A percentile compares a stretch with the other conserved stretches of the same genome.
Conservation (phyloP, 1,140 invertebrate species). For the Eupristina koningsbergeri region DNA sequence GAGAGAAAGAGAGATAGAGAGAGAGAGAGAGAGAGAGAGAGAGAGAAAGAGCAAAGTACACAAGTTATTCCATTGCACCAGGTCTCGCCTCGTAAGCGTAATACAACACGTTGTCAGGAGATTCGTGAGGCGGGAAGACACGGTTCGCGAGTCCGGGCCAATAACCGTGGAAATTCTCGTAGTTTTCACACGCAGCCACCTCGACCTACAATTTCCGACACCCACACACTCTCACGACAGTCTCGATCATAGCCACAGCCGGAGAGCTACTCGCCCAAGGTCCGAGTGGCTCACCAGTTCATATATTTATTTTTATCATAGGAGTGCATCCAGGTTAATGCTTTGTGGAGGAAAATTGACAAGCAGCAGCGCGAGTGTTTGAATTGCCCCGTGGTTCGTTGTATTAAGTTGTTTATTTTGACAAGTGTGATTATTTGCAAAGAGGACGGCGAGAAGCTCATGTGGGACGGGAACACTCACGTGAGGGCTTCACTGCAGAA, state of each 20-base stretch:
- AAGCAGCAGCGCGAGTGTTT: constrained; percentile 34
- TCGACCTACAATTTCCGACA: not conserved
- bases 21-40: no score
- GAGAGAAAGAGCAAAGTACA: no score
- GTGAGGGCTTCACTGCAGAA: not conserved
- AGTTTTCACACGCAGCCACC: not conserved
- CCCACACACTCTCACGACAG: not conserved
- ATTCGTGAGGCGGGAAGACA: no score
- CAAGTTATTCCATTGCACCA: not conserved
- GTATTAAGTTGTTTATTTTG: constrained; percentile 29
- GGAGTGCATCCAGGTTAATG: constrained; percentile 14
- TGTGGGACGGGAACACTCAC: constrained; percentile 33
- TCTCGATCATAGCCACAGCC: not conserved
- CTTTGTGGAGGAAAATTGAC: constrained; percentile 23
- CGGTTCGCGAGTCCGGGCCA: no score
- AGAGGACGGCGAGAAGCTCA: not conserved
- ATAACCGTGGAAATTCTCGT: no score
- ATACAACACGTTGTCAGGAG: no score
- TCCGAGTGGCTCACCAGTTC: not conserved
- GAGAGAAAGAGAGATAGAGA: no score
- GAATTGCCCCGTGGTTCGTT: not conserved
- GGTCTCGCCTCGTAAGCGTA: not conserved
- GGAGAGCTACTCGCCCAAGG: not conserved
- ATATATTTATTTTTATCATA: constrained; percentile 19
- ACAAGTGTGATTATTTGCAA: constrained; percentile 24